phyloP scores from a whole-genome alignment of 1,140 invertebrate genomes.

The Leptopilina boulardi region DNA sequence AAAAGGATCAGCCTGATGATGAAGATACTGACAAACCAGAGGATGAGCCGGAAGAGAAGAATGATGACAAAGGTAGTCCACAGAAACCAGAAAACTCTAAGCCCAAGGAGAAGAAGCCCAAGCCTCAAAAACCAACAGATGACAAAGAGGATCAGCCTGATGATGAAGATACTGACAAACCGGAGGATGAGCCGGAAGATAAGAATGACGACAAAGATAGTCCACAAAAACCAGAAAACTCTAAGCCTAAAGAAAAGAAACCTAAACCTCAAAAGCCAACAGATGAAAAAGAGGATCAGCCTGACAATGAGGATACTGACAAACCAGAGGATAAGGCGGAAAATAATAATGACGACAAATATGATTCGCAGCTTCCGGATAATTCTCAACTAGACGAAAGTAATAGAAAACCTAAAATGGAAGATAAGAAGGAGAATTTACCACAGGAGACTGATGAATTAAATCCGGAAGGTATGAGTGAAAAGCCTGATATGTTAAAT shows the following conservation, averaged over 20 bases:
- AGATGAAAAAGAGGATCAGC: too few relatives aligned
- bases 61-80: too few relatives aligned
- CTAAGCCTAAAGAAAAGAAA: too few relatives aligned
- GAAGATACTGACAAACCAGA: not conserved
- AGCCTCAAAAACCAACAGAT: not conserved
- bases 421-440: too few relatives aligned
- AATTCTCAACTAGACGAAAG: not conserved
- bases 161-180: not conserved
- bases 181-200: not conserved
- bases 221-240: not conserved
- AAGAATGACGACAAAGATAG: not conserved
- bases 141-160: not conserved
- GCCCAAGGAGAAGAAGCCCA: too few relatives aligned
- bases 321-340: not conserved
- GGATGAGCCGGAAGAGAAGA: too few relatives aligned
- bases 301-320: not conserved
- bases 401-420: too few relatives aligned
- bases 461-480: not conserved
- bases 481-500: not conserved
- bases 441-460: not conserved
- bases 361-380: not conserved
- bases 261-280: too few relatives aligned
- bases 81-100: slow-evolving; percentile 19
- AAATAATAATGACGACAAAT: not conserved
- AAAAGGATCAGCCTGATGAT: slow-evolving; percentile 1